phyloP scores from a whole-genome alignment of 2,888 invertebrate genomes.

The Xestia xanthographa region DNA sequence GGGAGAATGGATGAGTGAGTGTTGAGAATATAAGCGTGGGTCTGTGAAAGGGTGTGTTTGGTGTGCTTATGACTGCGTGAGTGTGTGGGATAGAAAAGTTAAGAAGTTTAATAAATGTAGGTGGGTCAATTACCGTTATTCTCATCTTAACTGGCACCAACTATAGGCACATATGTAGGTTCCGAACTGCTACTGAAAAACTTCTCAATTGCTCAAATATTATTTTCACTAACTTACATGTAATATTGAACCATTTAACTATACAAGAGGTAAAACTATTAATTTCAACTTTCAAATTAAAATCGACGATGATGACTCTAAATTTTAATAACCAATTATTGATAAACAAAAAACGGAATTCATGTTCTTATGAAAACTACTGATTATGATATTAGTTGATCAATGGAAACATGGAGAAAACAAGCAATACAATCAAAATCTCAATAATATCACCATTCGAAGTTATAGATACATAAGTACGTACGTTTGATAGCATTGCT shows the following conservation, averaged over 20 bases:
- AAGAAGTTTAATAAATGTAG: no score
- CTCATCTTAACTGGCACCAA: no score
- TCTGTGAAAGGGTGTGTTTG: no score
- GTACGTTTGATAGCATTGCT: conserved; percentile 55
- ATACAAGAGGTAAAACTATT: conserved; percentile 1
- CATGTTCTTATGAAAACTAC: neutral
- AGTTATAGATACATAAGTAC: conserved; percentile 44
- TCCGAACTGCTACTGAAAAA: neutral
- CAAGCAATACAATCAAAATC: conserved; percentile 47
- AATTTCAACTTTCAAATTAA: neutral
- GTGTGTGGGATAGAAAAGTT: no score
- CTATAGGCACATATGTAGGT: neutral
- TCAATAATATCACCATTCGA: conserved; percentile 41
- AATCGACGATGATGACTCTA: neutral
- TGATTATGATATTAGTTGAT: conserved; percentile 39
- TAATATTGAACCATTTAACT: neutral
- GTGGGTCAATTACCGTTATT: no score
- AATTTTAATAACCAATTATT: conserved; percentile 28
- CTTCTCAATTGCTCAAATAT: neutral
- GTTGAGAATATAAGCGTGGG: no score
- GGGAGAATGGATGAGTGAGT: no score
- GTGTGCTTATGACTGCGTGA: no score
- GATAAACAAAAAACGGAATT: conserved; percentile 19
- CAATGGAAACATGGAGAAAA: conserved; percentile 21
- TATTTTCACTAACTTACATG: neutral